Evolutionary conservation across 2,797 vertebrate genomes (phyloP).

Genomic region (Coreius guichenoti): DNA sequence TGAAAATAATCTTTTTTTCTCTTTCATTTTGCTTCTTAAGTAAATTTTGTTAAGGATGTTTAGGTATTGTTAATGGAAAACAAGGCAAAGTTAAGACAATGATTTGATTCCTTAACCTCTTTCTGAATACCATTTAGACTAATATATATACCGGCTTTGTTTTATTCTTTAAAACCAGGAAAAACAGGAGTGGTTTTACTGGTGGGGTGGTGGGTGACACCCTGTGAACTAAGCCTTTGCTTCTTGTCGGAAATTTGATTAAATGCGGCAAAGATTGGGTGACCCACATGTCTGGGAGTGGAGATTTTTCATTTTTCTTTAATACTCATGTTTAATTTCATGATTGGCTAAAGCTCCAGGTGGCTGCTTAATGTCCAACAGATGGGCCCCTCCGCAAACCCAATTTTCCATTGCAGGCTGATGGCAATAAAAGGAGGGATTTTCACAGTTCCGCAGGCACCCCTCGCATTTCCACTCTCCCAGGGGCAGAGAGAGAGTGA

Average conservation of each 20-base stretch:
- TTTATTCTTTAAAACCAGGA: slow-evolving; percentile 49
- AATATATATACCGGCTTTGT: slow-evolving; percentile 64
- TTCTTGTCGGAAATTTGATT: slow-evolving; percentile 79
- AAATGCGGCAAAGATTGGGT: slow-evolving; percentile 70
- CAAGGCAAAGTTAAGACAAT: neutral
- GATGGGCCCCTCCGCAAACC: slow-evolving; percentile 78
- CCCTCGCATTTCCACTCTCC: slow-evolving; percentile 79
- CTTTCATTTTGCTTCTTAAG: neutral
- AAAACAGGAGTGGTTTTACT: slow-evolving; percentile 52
- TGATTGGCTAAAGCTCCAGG: slow-evolving; percentile 82
- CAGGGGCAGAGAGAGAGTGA: slow-evolving; percentile 76
- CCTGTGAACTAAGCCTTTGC: slow-evolving; percentile 70
- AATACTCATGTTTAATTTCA: slow-evolving; percentile 83
- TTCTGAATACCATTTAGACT: neutral
- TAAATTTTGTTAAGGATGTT: neutral
- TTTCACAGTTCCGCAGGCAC: slow-evolving; percentile 85
- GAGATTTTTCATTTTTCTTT: slow-evolving; percentile 75
- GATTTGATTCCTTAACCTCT: neutral
- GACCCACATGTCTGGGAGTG: slow-evolving; percentile 55
- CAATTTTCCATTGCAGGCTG: slow-evolving; percentile 82
- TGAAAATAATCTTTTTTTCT: neutral
- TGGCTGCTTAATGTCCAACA: slow-evolving; percentile 84
- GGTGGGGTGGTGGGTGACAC: slow-evolving; percentile 69
- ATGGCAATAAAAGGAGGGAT: slow-evolving; percentile 84
- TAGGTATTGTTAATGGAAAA: neutral